Evolutionary conservation across 2,113 vertebrate species (phyloP).

Genomic region (Bungarus multicinctus): DNA sequence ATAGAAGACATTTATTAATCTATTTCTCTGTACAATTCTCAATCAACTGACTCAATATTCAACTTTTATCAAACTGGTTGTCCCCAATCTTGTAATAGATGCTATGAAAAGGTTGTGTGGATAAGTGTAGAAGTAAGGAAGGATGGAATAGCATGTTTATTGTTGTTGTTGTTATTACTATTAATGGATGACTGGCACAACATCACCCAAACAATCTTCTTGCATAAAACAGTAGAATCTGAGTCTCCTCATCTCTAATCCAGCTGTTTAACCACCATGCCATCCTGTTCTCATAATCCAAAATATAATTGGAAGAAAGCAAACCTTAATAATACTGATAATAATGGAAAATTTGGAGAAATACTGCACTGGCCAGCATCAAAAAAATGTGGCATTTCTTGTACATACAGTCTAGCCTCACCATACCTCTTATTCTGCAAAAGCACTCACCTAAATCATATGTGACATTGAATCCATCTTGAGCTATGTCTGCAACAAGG

Average conservation of each 20-base stretch:
- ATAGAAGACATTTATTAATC: background rate
- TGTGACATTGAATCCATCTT: conserved; percentile 92
- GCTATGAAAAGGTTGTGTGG: background rate
- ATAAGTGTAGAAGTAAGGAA: background rate
- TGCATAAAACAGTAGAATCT: background rate
- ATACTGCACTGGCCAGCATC: background rate
- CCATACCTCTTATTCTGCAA: background rate
- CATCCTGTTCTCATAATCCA: background rate
- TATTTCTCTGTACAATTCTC: background rate
- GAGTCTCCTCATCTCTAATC: background rate
- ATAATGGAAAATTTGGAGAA: background rate
- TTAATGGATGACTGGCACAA: background rate
- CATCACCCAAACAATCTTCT: background rate
- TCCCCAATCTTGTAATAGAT: background rate
- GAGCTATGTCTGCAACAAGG: conserved; percentile 81
- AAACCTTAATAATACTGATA: background rate
- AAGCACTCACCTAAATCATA: conserved; percentile 86
- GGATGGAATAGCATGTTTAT: background rate
- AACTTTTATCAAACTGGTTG: background rate
- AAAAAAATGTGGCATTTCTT: background rate
- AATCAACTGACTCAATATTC: background rate
- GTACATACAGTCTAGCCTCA: background rate
- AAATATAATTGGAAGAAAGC: background rate
- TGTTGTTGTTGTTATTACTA: background rate
- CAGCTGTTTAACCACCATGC: background rate